These are phyloP conservation scores for Neodontobutis hainanensis DNA, from an alignment of 2,113 vertebrate genomes.

Conservation along the genomic window DNA sequence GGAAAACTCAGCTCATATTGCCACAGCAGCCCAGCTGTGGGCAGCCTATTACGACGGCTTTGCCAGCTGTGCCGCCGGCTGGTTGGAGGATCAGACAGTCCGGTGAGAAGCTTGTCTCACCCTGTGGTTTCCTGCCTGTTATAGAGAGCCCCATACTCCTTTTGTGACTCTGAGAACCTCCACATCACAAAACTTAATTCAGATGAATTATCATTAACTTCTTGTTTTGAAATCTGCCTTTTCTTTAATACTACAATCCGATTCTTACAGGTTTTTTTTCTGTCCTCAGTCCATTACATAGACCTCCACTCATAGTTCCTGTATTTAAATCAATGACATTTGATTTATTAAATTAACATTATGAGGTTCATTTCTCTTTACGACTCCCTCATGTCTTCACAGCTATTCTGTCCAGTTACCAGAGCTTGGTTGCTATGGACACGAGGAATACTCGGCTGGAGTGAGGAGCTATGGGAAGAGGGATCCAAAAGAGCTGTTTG, in stretches of 20 bases:
- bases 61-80: conserved; percentile 90
- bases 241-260: no score
- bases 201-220: no score
- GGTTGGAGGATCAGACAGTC: conserved; percentile 91
- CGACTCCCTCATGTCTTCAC: conserved; percentile 43
- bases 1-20: conserved; percentile 85
- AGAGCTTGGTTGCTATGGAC: conserved; percentile 92
- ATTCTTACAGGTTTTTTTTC: no score
- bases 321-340: no score
- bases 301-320: no score
- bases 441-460: conserved; percentile 86
- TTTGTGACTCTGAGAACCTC: background rate
- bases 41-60: conserved; percentile 88
- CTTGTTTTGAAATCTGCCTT: no score
- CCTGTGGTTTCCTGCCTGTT: background rate
- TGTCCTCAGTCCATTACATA: no score
- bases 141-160: background rate
- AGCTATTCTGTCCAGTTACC: conserved; percentile 93
- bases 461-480: conserved; percentile 91
- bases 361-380: conserved; percentile 10
- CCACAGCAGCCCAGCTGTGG: conserved; percentile 87
- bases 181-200: background rate
- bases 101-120: conserved; percentile 74
- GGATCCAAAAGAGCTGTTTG: conserved; percentile 85
- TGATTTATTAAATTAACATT: no score